phyloP scores from a whole-genome alignment of 2,797 vertebrate genomes.

The Rhinatrema bivittatum region DNA sequence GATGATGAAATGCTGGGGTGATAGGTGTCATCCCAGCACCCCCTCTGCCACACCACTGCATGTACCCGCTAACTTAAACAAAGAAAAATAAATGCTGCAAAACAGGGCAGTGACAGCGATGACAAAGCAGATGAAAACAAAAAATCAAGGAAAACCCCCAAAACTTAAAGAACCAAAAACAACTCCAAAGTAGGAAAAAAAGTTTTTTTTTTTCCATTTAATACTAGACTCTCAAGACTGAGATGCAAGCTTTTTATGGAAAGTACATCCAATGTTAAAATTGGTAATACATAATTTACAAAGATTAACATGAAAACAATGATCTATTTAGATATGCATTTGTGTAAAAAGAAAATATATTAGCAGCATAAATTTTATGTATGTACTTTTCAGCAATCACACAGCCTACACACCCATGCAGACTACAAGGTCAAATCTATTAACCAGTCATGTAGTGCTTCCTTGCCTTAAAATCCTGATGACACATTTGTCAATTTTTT shows the following conservation, averaged over 20 bases:
- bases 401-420: slow-evolving; percentile 69
- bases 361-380: slow-evolving; percentile 79
- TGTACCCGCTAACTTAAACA: too few relatives aligned
- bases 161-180: not conserved
- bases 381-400: slow-evolving; percentile 71
- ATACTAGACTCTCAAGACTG: slow-evolving; percentile 72
- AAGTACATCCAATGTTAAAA: slow-evolving; percentile 79
- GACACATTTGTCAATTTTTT: slow-evolving; percentile 41
- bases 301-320: slow-evolving; percentile 78
- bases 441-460: slow-evolving; percentile 86
- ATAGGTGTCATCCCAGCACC: too few relatives aligned
- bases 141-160: not conserved
- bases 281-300: slow-evolving; percentile 79
- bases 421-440: slow-evolving; percentile 67
- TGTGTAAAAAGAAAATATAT: slow-evolving; percentile 76
- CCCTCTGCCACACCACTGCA: too few relatives aligned
- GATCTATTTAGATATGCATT: slow-evolving; percentile 68
- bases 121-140: too few relatives aligned
- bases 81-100: too few relatives aligned
- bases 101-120: too few relatives aligned
- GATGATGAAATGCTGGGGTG: too few relatives aligned
- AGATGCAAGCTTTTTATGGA: slow-evolving; percentile 72
- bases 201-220: slow-evolving; percentile 65
- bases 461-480: slow-evolving; percentile 60
- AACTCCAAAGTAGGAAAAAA: slow-evolving; percentile 53